Conservation (phyloP, 2,113 vertebrate species). For the Casuarius casuarius region DNA sequence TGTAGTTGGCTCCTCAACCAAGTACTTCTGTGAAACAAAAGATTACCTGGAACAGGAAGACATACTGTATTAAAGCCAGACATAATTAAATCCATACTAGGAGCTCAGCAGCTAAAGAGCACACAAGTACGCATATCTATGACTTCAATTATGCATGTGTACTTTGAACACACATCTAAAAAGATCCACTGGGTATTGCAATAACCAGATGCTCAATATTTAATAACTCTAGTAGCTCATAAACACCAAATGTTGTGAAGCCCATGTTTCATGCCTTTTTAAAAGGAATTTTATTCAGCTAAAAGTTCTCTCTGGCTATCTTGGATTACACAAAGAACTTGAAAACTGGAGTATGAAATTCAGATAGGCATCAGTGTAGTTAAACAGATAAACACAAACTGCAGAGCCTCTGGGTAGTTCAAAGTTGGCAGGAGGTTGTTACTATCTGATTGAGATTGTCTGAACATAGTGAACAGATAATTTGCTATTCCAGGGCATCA, state of each 20-base stretch:
- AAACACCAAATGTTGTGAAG: neutral
- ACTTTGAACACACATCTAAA: conserved; percentile 21
- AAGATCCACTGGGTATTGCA: neutral
- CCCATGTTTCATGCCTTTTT: neutral
- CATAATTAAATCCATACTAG: neutral
- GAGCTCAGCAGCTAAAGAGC: neutral
- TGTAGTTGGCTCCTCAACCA: neutral
- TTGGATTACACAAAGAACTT: neutral
- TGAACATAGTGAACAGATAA: neutral
- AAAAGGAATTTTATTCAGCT: neutral
- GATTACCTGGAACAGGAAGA: neutral
- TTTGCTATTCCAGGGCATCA: neutral
- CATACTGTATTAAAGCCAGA: neutral
- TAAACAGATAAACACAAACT: neutral
- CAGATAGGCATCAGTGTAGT: neutral
- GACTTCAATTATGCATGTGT: conserved; percentile 27
- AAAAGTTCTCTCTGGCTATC: neutral
- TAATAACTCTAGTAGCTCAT: neutral
- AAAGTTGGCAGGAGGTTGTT: neutral
- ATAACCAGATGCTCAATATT: conserved; percentile 33
- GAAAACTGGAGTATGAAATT: neutral
- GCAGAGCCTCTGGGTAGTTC: neutral
- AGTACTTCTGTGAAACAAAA: neutral
- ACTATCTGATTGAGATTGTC: neutral
- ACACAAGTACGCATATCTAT: neutral